These are phyloP conservation scores for Corydoras maculifer DNA, from an alignment of 2,113 vertebrate genomes.

Conservation along the genomic window DNA sequence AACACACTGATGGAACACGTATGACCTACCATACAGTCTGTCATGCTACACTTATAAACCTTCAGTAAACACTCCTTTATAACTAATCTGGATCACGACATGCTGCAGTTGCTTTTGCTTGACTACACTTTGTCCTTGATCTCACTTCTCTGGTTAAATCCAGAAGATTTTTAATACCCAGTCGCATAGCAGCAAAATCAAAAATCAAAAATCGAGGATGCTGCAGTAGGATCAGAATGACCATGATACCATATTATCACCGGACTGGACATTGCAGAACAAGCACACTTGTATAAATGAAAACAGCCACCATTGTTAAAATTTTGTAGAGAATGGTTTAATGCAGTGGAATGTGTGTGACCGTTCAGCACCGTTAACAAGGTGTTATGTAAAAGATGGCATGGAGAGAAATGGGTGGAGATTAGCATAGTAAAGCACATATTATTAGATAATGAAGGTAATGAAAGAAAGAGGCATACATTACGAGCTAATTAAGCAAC, in stretches of 20 bases:
- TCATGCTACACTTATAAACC: background rate
- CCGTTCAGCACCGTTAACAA: background rate
- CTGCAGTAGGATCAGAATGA: conserved; percentile 6
- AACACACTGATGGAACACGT: background rate
- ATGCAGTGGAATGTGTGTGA: background rate
- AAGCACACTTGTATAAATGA: no score
- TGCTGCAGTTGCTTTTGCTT: conserved; percentile 2
- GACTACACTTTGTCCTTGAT: conserved; percentile 8
- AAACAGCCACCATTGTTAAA: no score
- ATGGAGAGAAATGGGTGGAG: background rate
- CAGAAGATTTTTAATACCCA: conserved; percentile 9
- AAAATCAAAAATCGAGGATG: background rate
- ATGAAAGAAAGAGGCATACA: background rate
- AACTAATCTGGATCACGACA: background rate
- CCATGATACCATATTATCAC: background rate
- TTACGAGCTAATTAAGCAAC: no score
- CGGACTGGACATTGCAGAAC: background rate
- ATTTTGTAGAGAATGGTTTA: background rate
- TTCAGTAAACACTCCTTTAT: background rate
- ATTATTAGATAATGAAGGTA: background rate
- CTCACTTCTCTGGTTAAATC: background rate
- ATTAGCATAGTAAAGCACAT: background rate
- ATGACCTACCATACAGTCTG: background rate
- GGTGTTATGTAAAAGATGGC: conserved; percentile 5
- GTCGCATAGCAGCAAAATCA: conserved; percentile 29